Evolutionary conservation across 2,888 invertebrate genomes (phyloP), one percentile per base, ranked within the genome.

Genomic region (Tipula confusa): DNA sequence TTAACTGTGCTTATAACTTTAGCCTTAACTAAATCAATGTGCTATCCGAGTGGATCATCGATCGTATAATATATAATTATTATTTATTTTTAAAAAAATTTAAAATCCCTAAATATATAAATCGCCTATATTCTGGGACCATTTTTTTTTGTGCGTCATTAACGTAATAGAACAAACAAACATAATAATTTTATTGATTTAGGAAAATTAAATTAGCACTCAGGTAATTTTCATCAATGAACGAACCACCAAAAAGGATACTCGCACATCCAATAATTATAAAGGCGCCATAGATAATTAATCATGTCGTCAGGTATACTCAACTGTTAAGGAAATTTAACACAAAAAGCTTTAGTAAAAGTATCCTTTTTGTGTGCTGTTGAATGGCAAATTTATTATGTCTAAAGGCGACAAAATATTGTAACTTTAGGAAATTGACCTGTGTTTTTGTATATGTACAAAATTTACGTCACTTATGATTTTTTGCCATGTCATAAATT

Each of bases 271-370:
- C 24, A 80, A 29, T 29, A 29, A 80, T n/a, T n/a, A 80, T 64
- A 82, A 36, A 84, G 84, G 84, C 84, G 84, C 84, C 84, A 82
- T 13, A 64, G 79, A 36, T 84, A 81, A 84, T 84, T 84, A 84
- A 29, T 29, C 64, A 38, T 84, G 84, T 84, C 84, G 84, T 64
- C 79, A 82, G 82, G 84, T 84, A 29, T 64, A 64, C 2, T 9
- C 15, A 64, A 64, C 64, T 64, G 64, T 64, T 64, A 64, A 64
- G 24, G 24, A 64, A 64, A 43, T 15, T 15, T 15, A 43, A 43
- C 43, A 43, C 43, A 43, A 43, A 43, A 43, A 43, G 43, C 43
- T n/a, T 15, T 43, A 43, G 43, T 43, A 43, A 43, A 43, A 43
- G 9, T 64, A 64, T 64, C 64, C 64, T 64, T 64, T 64, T 64